Evolutionary conservation across 2,797 vertebrate species (phyloP), one percentile per base, ranked within the genome.

Genomic region (Propithecus perrieri): DNA sequence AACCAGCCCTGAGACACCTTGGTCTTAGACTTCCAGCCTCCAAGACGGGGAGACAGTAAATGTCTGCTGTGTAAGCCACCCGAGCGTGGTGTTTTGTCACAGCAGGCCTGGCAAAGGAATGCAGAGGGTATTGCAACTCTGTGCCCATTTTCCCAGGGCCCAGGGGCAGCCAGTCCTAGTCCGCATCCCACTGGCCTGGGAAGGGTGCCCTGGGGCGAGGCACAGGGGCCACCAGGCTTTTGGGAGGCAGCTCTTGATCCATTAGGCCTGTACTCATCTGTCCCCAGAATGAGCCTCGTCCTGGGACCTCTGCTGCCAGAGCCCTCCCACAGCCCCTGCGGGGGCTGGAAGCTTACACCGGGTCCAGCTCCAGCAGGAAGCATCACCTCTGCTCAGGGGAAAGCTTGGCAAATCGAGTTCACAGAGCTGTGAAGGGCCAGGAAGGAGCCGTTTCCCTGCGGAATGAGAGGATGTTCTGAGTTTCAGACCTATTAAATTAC

Each of bases 221-320:
- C 15, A 18, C 5, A 0, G 1, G 1, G 61, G 55, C 5, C 35
- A 9, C 43, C 33, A 18, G 53, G 2, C 59, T 38, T 5, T 2
- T 15, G 63, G 53, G 53, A 20, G 35, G 50, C 48, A 11, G 26
- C 10, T 20, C 14, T 48, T 53, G 22, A 38, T 46, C 24, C 57
- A 17, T 22, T 11, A 79, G 30, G 41, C 26, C 14, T 4, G 0
- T 15, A 14, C 79, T 35, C 41, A 3, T 92, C 41, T 35, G 26
- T 48, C n/a, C 35, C 26, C 48, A 22, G 1, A 57, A 35, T 1
- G 2, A 55, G 38, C 61, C 33, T 7, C 5, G 30, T 46, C 57
- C 79, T 22, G 5, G 55, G 63, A 35, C 78, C 43, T 57, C 5
- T 28, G 17, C 33, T 24, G 43, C 38, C 35, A 5, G 46, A 90